Percentiles rank a stretch among this genome's conserved stretches.
Evolutionary conservation across 1,140 invertebrate species (phyloP).

Genomic region (Drosophila tristis): DNA sequence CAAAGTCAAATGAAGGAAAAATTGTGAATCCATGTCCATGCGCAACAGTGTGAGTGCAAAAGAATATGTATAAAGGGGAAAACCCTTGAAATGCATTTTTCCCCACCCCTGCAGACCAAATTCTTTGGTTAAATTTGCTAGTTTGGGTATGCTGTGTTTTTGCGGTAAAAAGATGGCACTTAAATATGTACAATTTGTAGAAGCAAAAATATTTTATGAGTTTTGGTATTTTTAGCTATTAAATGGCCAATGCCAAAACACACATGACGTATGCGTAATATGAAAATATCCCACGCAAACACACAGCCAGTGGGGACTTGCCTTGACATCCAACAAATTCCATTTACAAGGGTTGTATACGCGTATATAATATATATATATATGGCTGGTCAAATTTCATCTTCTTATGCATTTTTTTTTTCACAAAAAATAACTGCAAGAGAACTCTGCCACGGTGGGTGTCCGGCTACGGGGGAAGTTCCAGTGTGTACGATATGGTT

Average conservation of each 20-base stretch:
- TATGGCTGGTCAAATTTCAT: too few species aligned
- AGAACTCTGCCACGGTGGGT: too few species aligned
- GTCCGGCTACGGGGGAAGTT: too few species aligned
- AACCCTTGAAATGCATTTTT: constrained; percentile 47
- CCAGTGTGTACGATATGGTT: constrained; percentile 2
- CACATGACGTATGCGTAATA: constrained; percentile 76
- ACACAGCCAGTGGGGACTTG: constrained; percentile 22
- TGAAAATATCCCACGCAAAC: constrained; percentile 29
- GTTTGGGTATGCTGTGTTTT: constrained; percentile 3
- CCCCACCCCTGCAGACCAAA: neutral
- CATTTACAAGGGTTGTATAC: constrained; percentile 5
- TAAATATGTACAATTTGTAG: neutral
- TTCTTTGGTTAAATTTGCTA: constrained; percentile 14
- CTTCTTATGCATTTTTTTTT: too few species aligned
- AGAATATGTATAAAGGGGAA: constrained; percentile 17
- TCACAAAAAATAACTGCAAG: too few species aligned
- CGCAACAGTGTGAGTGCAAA: constrained; percentile 19
- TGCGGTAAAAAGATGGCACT: neutral
- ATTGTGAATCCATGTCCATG: constrained; percentile 25
- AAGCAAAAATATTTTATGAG: constrained; percentile 27
- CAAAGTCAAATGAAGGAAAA: constrained; percentile 69
- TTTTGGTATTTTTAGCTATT: constrained; percentile 43
- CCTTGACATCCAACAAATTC: constrained; percentile 65
- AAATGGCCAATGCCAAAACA: constrained; percentile 68
- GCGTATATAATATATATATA: neutral